phyloP scores from a whole-genome alignment of 2,797 vertebrate species.

The Platyrinchus mystaceus region DNA sequence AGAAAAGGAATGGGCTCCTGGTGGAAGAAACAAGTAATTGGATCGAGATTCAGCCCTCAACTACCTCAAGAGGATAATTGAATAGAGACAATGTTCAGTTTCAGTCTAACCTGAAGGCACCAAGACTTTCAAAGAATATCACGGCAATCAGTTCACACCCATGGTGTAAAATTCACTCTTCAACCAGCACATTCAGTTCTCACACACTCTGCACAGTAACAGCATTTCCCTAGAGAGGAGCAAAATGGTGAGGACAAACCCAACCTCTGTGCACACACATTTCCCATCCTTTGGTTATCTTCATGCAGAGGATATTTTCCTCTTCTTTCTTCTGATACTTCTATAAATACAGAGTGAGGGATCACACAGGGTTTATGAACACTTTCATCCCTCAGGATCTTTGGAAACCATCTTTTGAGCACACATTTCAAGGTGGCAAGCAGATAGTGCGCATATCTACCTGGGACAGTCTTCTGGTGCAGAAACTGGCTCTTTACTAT shows the following conservation, averaged over 20 bases:
- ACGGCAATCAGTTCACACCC: neutral
- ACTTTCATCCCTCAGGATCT: neutral
- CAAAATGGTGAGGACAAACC: neutral
- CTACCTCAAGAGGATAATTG: neutral
- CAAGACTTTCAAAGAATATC: neutral
- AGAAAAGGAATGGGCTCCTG: neutral
- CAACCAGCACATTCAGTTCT: neutral
- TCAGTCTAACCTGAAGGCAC: neutral
- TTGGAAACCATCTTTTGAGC: neutral
- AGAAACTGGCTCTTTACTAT: neutral
- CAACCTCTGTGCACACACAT: neutral
- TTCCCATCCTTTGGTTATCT: neutral
- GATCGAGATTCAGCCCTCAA: neutral
- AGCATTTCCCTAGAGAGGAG: neutral
- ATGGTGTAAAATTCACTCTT: neutral
- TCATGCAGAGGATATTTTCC: neutral
- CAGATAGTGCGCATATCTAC: neutral
- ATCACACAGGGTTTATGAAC: neutral
- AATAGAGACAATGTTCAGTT: neutral
- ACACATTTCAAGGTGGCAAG: neutral
- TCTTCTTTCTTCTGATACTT: neutral
- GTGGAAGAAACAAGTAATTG: neutral
- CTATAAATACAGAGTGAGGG: neutral
- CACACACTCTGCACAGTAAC: neutral
- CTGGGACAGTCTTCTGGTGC: neutral